Evolutionary conservation across 2,797 vertebrate species (phyloP), one percentile per base, ranked within the genome.

Genomic region (Catamblyrhynchus diadema): DNA sequence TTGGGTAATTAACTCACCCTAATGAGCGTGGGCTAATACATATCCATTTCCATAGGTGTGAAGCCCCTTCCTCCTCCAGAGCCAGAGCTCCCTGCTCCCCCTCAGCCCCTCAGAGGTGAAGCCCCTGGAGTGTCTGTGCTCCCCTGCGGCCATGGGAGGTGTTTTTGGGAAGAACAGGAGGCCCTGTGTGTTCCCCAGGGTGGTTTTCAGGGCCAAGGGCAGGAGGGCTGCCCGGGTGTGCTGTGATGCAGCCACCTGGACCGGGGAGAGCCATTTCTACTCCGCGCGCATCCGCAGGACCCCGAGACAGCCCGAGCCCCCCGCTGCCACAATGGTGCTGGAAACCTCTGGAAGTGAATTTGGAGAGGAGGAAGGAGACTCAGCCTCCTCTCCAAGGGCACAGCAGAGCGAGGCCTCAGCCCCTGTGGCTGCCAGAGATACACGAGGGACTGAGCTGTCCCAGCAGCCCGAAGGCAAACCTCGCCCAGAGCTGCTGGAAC

Each of bases 341-440:
- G 89, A 41, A 7, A 0, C 20, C 6, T 12, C 61, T 54, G 78
- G 15, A 9, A 10, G 22, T 0, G 45, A 75, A 2, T 6, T 41
- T 17, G 1, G 8, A 22, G 0, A 1, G 56, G 70, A 81, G 15
- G 2, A 2, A 15, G 39, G 39, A 53, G 28, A 24, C 20, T 23
- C 28, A 6, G 33, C 28, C 4, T 3, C 16, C 4, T 5, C 37
- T 37, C 45, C 3, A 1, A 3, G 0, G 6, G n/a, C 23, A 1
- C 48, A 2, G 14, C 12, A 2, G 1, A 0, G 42, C 0, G 7
- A 69, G 24, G 9, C 0, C 18, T 12, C 0, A 0, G 8, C 10
- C 12, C 3, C 48, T 10, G n/a, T 0, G 6, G 5, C 73, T 2
- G 48, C 75, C 4, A 2, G 18, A 13, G 61, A 15, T 1, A 3